Conservation (phyloP, 2,888 invertebrate genomes). For the Operophtera brumata region DNA sequence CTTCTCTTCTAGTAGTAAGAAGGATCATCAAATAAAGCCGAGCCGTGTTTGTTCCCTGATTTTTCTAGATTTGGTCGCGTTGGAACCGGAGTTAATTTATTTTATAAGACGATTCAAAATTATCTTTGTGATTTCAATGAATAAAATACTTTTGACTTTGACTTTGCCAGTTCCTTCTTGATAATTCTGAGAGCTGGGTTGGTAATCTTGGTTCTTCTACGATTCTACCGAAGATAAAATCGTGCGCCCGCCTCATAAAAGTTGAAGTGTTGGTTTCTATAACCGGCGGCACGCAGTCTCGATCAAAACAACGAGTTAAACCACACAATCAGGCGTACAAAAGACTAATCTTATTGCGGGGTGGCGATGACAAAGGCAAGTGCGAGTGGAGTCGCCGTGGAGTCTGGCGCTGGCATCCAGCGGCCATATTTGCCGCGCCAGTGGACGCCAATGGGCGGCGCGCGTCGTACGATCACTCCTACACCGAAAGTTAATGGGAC, state of each 20-base stretch:
- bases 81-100: too few relatives aligned
- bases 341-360: constrained; percentile 73
- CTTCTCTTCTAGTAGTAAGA: too few relatives aligned
- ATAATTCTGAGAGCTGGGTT: too few relatives aligned
- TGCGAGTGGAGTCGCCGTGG: constrained; percentile 56
- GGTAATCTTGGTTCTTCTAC: too few relatives aligned
- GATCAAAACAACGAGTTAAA: constrained; percentile 60
- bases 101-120: too few relatives aligned
- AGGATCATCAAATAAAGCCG: too few relatives aligned
- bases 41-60: too few relatives aligned
- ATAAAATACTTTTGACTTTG: too few relatives aligned
- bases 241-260: neutral
- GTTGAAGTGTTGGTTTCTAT: constrained; percentile 25
- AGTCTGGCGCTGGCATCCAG: constrained; percentile 67
- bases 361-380: constrained; percentile 52
- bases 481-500: constrained; percentile 75
- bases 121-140: too few relatives aligned
- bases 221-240: too few relatives aligned
- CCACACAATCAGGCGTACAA: constrained; percentile 68
- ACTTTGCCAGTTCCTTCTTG: too few relatives aligned
- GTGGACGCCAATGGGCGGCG: constrained; percentile 56
- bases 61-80: too few relatives aligned
- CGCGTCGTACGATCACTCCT: constrained; percentile 46
- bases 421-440: constrained; percentile 74
- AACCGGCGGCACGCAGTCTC: constrained; percentile 31